Percentiles rank a stretch among this genome's conserved stretches.
Evolutionary conservation across 2,888 invertebrate genomes (phyloP).

Genomic region (Deilephila porcellus): DNA sequence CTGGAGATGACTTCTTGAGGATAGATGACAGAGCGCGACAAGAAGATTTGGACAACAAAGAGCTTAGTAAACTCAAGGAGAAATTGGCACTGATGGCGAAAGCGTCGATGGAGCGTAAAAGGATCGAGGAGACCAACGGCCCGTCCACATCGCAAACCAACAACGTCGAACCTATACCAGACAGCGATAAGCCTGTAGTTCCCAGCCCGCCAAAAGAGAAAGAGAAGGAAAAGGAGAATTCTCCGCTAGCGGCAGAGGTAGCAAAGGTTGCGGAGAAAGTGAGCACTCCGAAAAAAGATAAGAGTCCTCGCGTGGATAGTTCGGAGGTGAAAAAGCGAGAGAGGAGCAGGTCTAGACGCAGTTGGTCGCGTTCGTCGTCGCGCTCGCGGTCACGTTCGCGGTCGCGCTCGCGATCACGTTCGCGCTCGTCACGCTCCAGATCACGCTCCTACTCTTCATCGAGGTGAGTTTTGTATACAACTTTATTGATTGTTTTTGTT

Average conservation of each 20-base stretch:
- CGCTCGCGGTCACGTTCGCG: constrained; percentile 63
- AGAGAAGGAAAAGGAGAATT: constrained; percentile 47
- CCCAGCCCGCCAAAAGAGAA: constrained; percentile 40
- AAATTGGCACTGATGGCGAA: constrained; percentile 89
- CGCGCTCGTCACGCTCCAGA: constrained; percentile 56
- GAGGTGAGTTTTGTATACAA: constrained; percentile 58
- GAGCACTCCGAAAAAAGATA: constrained; percentile 44
- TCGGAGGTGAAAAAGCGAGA: constrained; percentile 56
- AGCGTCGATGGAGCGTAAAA: constrained; percentile 73
- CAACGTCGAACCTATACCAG: constrained; percentile 36
- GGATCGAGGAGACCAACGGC: constrained; percentile 55
- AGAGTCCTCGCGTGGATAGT: constrained; percentile 56
- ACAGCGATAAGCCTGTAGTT: constrained; percentile 33
- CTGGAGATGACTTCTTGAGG: constrained; percentile 82
- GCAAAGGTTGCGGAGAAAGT: constrained; percentile 38
- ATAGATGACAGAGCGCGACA: constrained; percentile 79
- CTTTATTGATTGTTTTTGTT: neutral
- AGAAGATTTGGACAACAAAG: constrained; percentile 86
- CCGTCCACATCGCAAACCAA: constrained; percentile 58
- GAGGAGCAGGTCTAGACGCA: constrained; percentile 54
- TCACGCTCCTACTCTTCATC: constrained; percentile 83
- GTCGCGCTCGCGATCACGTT: constrained; percentile 55
- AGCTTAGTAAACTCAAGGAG: constrained; percentile 88
- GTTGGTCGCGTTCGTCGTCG: constrained; percentile 69
- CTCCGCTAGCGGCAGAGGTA: constrained; percentile 38